Conservation (phyloP, 1,140 invertebrate genomes). For the Ctenoplectra terminalis region DNA sequence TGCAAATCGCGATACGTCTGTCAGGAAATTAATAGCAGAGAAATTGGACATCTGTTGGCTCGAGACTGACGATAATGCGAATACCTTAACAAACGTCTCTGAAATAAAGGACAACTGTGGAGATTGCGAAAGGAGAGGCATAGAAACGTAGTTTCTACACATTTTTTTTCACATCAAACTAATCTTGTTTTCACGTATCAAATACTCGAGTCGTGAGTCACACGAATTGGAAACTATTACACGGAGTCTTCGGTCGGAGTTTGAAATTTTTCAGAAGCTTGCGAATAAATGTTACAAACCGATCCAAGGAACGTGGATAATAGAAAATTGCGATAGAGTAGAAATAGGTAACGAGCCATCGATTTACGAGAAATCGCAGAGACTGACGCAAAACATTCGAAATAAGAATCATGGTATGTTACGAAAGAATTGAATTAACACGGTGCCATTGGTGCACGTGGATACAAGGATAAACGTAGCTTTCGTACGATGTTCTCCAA, state of each 20-base stretch:
- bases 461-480: too few species aligned
- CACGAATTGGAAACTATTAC: not conserved
- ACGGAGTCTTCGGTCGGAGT: too few species aligned
- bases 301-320: too few species aligned
- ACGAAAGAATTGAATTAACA: not conserved
- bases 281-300: too few species aligned
- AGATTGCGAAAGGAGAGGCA: slow-evolving; percentile 1
- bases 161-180: slow-evolving; percentile 1
- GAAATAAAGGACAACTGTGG: not conserved
- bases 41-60: slow-evolving; percentile 9
- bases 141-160: too few species aligned
- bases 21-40: slow-evolving; percentile 36
- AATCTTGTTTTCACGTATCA: slow-evolving; percentile 7
- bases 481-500: too few species aligned
- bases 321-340: not conserved
- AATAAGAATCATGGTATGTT: not conserved
- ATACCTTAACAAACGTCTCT: not conserved
- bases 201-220: slow-evolving; percentile 17
- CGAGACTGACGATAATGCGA: slow-evolving; percentile 1
- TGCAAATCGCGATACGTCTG: slow-evolving; percentile 34
- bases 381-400: not conserved
- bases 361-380: not conserved
- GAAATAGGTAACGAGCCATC: not conserved
- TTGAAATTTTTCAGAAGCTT: not conserved
- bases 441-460: too few species aligned